These are phyloP conservation scores for Ambastaia sidthimunki DNA, from an alignment of 2,797 vertebrate genomes.

Conservation along the genomic window DNA sequence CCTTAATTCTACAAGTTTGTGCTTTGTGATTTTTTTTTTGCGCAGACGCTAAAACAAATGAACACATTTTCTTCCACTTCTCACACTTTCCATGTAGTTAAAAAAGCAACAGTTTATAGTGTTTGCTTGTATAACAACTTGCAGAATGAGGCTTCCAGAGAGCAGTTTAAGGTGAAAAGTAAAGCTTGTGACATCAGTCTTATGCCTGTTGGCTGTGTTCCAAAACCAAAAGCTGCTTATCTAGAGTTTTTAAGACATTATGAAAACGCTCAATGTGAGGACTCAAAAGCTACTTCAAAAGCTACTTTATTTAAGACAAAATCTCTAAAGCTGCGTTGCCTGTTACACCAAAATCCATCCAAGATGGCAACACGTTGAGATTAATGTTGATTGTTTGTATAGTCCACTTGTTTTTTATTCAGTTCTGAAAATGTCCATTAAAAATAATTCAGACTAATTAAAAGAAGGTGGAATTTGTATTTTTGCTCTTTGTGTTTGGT, in stretches of 20 bases:
- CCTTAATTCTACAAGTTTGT: conserved; percentile 61
- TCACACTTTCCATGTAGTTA: not conserved
- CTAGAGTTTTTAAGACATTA: not conserved
- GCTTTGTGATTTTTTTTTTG: conserved; percentile 43
- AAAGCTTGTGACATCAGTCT: not conserved
- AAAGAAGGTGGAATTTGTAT: too few relatives aligned
- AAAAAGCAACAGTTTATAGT: too few relatives aligned
- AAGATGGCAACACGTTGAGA: not conserved
- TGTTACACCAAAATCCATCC: not conserved
- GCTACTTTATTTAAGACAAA: not conserved
- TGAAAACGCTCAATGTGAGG: not conserved
- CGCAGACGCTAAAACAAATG: not conserved
- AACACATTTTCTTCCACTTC: not conserved
- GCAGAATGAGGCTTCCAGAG: not conserved
- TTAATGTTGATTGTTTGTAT: not conserved
- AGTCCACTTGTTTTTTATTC: too few relatives aligned
- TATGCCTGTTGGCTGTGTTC: not conserved
- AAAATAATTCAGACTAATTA: not conserved
- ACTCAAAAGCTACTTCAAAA: not conserved
- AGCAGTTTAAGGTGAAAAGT: not conserved
- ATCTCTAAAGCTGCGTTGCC: not conserved
- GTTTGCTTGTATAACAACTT: not conserved
- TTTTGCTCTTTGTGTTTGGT: not conserved
- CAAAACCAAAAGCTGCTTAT: not conserved
- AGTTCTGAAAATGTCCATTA: not conserved